Evolutionary conservation across 2,113 vertebrate genomes (phyloP), one percentile per base, ranked within the genome.

Genomic region (Leuciscus idus): DNA sequence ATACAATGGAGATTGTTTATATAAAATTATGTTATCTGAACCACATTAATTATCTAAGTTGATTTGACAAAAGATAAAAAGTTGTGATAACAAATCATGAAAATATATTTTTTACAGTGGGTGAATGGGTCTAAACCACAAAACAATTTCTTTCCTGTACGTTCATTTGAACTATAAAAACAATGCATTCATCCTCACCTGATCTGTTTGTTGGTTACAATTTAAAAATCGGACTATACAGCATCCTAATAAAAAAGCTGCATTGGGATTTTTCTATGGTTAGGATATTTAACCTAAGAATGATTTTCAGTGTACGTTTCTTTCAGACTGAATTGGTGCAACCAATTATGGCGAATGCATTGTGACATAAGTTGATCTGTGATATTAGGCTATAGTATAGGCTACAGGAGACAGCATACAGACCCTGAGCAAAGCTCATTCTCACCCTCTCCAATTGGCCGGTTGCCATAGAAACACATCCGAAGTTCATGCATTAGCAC

Each of bases 401-500:
- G 77, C 33, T 39, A 43, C 57, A 10, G 85, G 59, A 36, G 3
- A 64, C 57, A 66, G 23, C 23, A 55, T 59, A 28, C 76, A 72
- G 85, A 79, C 55, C 64, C 39, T 30, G 55, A 79, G 70, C 55
- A 79, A 78, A 43, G 33, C 70, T 86, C 78, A 74, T 68, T 59
- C 68, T 66, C 74, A 46, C 75, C 73, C 39, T 59, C 50, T 84
- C 86, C 19, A 21, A 46, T 64, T 75, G 84, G 83, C 48, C 80
- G 57, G 89, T 91, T 87, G 39, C 86, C 84, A 91, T 91, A 86
- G 90, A 84, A 91, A 90, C 90, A 30, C 50, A 70, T 57, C 64
- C 84, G 86, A 88, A 88, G 87, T 87, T 84, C 85, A 84, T 81
- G 77, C 88, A 84, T 86, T 89, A 82, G 83, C 72, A 68, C 83